Conservation (phyloP, 1,140 invertebrate species). For the Lordiphosa clarofinis region DNA sequence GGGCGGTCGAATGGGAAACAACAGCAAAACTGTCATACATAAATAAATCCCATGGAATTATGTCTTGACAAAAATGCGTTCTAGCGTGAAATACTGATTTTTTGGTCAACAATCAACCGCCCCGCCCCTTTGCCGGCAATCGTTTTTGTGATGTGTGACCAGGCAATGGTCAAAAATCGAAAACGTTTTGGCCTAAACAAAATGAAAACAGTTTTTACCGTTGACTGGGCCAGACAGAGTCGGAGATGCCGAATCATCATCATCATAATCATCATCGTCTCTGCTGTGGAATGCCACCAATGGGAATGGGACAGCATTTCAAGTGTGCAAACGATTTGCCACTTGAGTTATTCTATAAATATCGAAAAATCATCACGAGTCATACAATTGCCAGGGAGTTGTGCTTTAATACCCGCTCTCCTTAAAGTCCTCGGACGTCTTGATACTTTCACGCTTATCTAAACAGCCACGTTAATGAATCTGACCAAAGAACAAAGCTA, state of each 20-base stretch:
- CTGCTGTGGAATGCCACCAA: conserved; percentile 58
- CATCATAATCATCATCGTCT: conserved; percentile 27
- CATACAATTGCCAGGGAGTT: conserved; percentile 25
- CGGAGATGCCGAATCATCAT: conserved; percentile 30
- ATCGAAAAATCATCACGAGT: conserved; percentile 67
- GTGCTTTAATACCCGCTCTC: conserved; percentile 56
- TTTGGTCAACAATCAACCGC: conserved; percentile 41
- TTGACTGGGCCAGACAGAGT: conserved; percentile 41
- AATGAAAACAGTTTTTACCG: conserved; percentile 61
- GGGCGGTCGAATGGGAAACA: conserved; percentile 36
- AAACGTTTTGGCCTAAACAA: conserved; percentile 57
- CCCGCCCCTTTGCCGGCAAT: background rate
- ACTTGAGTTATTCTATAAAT: conserved; percentile 77
- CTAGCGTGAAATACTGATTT: conserved; percentile 76
- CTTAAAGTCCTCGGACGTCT: conserved; percentile 6
- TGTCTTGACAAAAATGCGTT: conserved; percentile 75
- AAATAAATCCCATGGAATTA: conserved; percentile 76
- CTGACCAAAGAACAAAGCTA: conserved; percentile 66
- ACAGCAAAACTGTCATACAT: conserved; percentile 61
- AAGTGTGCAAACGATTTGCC: conserved; percentile 79
- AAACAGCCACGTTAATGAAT: conserved; percentile 77
- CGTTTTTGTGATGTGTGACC: conserved; percentile 42
- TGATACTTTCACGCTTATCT: conserved; percentile 59
- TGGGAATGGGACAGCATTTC: conserved; percentile 54
- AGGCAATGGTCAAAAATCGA: conserved; percentile 69